phyloP scores from a whole-genome alignment of 2,888 invertebrate genomes.

The Aspidiotus destructor region DNA sequence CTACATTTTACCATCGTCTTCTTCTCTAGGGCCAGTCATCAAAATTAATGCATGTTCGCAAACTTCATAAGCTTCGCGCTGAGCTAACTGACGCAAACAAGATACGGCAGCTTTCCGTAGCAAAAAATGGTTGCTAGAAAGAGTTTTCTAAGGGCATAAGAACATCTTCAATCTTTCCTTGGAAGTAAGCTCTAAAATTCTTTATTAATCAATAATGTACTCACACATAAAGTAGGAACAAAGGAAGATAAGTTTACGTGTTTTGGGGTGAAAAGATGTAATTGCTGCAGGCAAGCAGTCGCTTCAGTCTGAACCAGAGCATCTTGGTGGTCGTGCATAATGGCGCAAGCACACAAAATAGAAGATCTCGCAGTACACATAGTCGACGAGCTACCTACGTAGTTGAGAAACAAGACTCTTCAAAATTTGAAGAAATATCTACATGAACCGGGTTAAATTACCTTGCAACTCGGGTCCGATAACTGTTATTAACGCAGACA shows the following conservation, averaged over 20 bases:
- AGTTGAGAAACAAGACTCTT: no score
- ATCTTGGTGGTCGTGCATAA: constrained; percentile 81
- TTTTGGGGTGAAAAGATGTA: constrained; percentile 93
- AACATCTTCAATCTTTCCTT: no score
- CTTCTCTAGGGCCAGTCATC: constrained; percentile 51
- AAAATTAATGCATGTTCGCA: constrained; percentile 80
- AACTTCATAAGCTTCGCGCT: constrained; percentile 91
- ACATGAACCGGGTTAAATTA: constrained; percentile 42
- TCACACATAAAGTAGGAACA: constrained; percentile 84
- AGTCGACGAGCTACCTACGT: constrained; percentile 58
- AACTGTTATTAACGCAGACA: constrained; percentile 92
- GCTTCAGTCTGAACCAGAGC: constrained; percentile 92
- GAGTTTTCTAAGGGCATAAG: constrained; percentile 65
- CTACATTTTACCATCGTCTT: constrained; percentile 45
- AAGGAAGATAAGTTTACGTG: constrained; percentile 87
- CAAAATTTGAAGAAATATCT: no score
- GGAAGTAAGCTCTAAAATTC: no score
- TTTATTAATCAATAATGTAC: no score
- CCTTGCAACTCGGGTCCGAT: constrained; percentile 96
- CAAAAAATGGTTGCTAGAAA: constrained; percentile 80
- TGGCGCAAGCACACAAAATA: constrained; percentile 85
- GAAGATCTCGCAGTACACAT: constrained; percentile 70
- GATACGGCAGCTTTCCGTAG: constrained; percentile 88
- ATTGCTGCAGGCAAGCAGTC: constrained; percentile 87
- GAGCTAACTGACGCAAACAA: constrained; percentile 88